Evolutionary conservation across 2,113 vertebrate genomes (phyloP).

Genomic region (Myxocyprinus asiaticus): DNA sequence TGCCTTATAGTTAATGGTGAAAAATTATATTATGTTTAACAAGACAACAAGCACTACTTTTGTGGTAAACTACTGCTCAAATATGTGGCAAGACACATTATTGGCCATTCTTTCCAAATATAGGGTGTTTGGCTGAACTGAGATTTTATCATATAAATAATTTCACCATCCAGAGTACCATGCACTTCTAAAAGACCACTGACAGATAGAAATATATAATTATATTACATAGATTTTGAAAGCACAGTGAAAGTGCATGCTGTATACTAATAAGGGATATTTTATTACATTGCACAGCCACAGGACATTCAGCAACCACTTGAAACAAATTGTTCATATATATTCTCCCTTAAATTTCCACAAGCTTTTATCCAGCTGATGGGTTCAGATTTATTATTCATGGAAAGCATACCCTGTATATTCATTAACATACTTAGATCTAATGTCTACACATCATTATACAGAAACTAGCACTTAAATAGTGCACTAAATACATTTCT

Average conservation of each 20-base stretch:
- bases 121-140: neutral
- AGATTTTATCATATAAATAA: slow-evolving; percentile 13
- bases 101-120: too few species aligned
- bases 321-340: neutral
- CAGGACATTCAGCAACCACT: neutral
- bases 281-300: too few species aligned
- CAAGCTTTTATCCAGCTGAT: neutral
- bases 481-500: too few species aligned
- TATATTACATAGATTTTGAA: too few species aligned
- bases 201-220: too few species aligned
- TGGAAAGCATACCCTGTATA: neutral
- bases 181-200: neutral
- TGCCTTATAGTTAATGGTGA: too few species aligned
- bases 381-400: neutral
- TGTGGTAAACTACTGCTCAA: too few species aligned
- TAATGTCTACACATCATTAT: neutral
- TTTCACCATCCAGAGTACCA: slow-evolving; percentile 12
- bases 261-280: neutral
- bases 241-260: neutral
- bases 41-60: too few species aligned
- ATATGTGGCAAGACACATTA: too few species aligned
- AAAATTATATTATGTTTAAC: too few species aligned
- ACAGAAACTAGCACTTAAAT: neutral
- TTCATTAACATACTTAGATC: neutral
- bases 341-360: neutral